Base-by-base conservation (phyloP, 2,113 vertebrate species). In the Perca flavescens region DNA sequence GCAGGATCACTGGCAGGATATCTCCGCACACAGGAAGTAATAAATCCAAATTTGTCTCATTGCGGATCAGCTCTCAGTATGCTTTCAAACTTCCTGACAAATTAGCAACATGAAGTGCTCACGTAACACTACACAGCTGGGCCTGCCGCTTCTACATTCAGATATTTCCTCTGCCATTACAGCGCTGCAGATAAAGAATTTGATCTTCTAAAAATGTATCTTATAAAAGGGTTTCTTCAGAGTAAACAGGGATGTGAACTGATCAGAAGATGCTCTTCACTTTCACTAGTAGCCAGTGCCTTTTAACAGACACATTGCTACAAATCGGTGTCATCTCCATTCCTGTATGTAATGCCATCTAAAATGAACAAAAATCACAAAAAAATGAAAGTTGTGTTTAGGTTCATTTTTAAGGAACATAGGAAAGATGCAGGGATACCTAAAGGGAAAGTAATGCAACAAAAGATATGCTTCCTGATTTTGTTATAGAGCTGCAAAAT, bases 31-130 rank as follows among this genome's bases (percentile, higher is more conserved):
- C 40, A 43, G 79, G 62, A 82, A 77, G 63, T 22, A 57, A 82
- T 80, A 64, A 13, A 80, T 80, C 62, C 40, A 53, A 12, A 60
- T 68, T 60, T 72, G 74, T 56, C 54, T 64, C 56, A 40, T 57
- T 53, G 56, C 0, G 17, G 46, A 76, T 76, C 12, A 49, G 60
- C 22, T 52, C 28, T 62, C 11, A 36, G 56, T 63, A 14, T 31
- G 56, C 49, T 68, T 68, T 72, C 10, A 69, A 19, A 61, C 56
- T 60, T 58, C 19, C 40, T 56, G 50, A 82, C 69, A 64, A 52
- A 80, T 72, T 43, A 72, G 43, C 53, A 25, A 22, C 10, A 43
- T 64, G 34, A 71, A 57, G 57, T 9, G 15, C 15, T 50, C 19
- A 63, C 3, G 1, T 54, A 28, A 57, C 11, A 25, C 21, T 17